Conservation (phyloP, 1,140 invertebrate species). For the Drosophila bocki region DNA sequence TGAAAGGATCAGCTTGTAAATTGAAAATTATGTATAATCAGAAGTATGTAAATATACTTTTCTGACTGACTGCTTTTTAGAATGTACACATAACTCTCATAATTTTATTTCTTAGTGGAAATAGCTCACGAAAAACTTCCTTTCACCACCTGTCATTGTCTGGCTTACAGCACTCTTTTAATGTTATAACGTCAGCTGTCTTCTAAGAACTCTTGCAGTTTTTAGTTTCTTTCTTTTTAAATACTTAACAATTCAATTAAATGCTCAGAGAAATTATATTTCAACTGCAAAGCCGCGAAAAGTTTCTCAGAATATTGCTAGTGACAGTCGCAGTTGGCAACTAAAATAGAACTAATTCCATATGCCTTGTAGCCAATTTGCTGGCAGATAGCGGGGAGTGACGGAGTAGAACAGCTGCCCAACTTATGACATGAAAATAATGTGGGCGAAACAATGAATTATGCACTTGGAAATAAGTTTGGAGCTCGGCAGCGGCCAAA, state of each 20-base stretch:
- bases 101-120: neutral
- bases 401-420: slow-evolving; percentile 44
- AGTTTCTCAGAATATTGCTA: slow-evolving; percentile 58
- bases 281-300: slow-evolving; percentile 48
- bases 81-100: neutral
- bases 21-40: no score
- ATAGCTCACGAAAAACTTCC: neutral
- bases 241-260: slow-evolving; percentile 70
- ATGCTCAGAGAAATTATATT: slow-evolving; percentile 58
- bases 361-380: slow-evolving; percentile 77
- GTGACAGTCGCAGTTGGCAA: slow-evolving; percentile 61
- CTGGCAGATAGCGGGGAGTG: slow-evolving; percentile 5
- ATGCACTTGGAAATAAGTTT: slow-evolving; percentile 82
- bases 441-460: slow-evolving; percentile 82
- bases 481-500: slow-evolving; percentile 56
- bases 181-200: slow-evolving; percentile 23
- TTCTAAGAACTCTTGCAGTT: neutral
- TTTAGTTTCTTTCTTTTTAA: slow-evolving; percentile 12
- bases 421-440: slow-evolving; percentile 82
- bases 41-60: no score
- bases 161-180: neutral
- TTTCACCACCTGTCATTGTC: neutral
- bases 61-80: neutral
- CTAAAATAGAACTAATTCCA: slow-evolving; percentile 74
- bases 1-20: no score